Base-by-base conservation (phyloP, 1,140 invertebrate species). In the Papilio polytes region DNA sequence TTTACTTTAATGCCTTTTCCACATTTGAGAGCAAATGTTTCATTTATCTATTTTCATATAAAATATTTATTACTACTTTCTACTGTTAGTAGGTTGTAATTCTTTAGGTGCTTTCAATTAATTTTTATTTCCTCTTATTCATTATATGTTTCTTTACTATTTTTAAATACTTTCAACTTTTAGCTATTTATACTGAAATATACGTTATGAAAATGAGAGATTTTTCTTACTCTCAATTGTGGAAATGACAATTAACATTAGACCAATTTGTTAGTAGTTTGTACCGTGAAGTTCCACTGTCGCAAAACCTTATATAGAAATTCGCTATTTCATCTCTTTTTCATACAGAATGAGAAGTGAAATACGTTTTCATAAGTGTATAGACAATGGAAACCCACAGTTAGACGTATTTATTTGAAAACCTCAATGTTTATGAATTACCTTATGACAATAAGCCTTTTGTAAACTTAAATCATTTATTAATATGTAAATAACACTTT, bases 371-470 rank as follows among this genome's bases (percentile, higher is more conserved):
- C 13, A 51, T 18, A 18, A 18, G 48, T 51, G 3, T 18, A 51
- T 18, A 51, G 48, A 51, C 48, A 51, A 18, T 51, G 48, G 48
- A 51, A 44, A 56, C 1, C 41, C 76, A 13, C 8, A 41, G 15
- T 41, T 59, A 78, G 10, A 20, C 76, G 36, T 78, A 78, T 78
- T 66, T 66, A 78, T 46, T 36, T 78, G 70, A 66, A n/a, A 74
- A 70, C 13, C 41, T 48, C 13, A 80, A 80, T 78, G 82, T 84
- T 82, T 84, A 85, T 85, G 41, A 87, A 85, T 89, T 89, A 86
- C 86, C 82, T 91, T 84, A 87, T 90, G 91, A 93, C 91, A 92
- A 93, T 93, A 92, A 92, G 88, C 89, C 90, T 91, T 91, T 90
- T 91, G 87, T 91, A 89, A 88, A 89, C 85, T 86, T 87, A 89